Conservation (phyloP, 2,888 invertebrate species). For the Pammene aurita region DNA sequence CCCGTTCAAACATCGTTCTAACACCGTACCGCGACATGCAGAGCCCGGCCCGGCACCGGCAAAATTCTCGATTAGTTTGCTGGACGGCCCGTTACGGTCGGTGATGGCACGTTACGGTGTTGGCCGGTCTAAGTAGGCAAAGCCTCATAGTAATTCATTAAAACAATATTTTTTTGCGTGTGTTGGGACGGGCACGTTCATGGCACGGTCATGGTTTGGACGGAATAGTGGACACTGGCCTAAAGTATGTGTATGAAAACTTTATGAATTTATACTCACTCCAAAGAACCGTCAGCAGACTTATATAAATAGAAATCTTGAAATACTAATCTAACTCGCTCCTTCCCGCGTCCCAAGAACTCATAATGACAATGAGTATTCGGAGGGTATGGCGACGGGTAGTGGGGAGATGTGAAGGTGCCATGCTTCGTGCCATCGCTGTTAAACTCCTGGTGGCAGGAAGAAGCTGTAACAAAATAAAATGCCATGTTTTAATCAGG, state of each 20-base stretch:
- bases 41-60: too few relatives aligned
- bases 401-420: constrained; percentile 92
- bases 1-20: too few relatives aligned
- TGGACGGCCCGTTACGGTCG: too few relatives aligned
- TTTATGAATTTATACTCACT: constrained; percentile 77
- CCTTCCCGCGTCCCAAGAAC: constrained; percentile 93
- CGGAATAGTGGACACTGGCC: too few relatives aligned
- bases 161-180: too few relatives aligned
- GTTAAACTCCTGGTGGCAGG: constrained; percentile 90
- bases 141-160: too few relatives aligned
- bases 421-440: constrained; percentile 93
- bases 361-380: constrained; percentile 94
- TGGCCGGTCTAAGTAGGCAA: too few relatives aligned
- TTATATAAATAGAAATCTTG: constrained; percentile 92
- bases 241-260: not conserved
- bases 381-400: constrained; percentile 91
- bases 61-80: too few relatives aligned
- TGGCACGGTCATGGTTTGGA: too few relatives aligned
- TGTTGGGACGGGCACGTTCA: too few relatives aligned
- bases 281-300: constrained; percentile 83
- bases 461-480: constrained; percentile 85
- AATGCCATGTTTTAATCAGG: constrained; percentile 11
- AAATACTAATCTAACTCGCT: constrained; percentile 93
- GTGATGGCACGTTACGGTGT: too few relatives aligned
- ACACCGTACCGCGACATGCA: too few relatives aligned